Base-by-base conservation (phyloP, 1,140 invertebrate species). In the Tetramorium parvispinum region DNA sequence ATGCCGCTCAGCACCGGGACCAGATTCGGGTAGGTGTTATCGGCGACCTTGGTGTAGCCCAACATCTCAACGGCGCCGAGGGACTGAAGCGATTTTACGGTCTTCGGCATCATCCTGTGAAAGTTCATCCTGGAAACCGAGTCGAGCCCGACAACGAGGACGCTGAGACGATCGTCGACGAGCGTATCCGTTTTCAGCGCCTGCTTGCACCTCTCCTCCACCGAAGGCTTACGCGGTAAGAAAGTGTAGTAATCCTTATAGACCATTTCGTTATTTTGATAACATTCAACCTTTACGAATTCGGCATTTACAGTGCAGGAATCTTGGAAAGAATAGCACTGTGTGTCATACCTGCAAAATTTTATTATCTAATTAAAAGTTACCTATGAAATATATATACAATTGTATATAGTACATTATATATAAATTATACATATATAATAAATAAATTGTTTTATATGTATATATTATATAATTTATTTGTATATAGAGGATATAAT, bases 101-200 rank as follows among this genome's bases (percentile, higher is more conserved):
- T 98, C 90, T 96, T 96, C 0, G 97, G 97, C 97, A 98, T 97
- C 82, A 98, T 97, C 27, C 98, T 96, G 63, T 97, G 96, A 82
- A 98, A 97, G 94, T 99, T 98, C 68, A 98, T 95, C 65, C 98
- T 96, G 0, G 98, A 99, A 2, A 98, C 96, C 0, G 98, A 97
- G 93, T 99, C 98, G 18, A 99, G 96, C 0, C 98, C 98, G n/a
- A 99, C 93, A 13, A 99, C 95, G 32, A 99, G 95, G 0, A 99
- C 96, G 88, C 96, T 97, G 11, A 96, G 93, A 63, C 90, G 89
- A 53, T 92, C 86, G 70, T 93, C 85, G 66, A n/a, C 3, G 18
- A 89, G 82, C 6, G 55, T 82, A 61, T 86, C 85, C 32, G 51
- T 88, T 53, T 24, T 10, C 46, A 68, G 16, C 2, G 21, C 18